These are phyloP conservation scores for Myiozetetes cayanensis DNA, from an alignment of 2,113 vertebrate species.

Conservation along the genomic window DNA sequence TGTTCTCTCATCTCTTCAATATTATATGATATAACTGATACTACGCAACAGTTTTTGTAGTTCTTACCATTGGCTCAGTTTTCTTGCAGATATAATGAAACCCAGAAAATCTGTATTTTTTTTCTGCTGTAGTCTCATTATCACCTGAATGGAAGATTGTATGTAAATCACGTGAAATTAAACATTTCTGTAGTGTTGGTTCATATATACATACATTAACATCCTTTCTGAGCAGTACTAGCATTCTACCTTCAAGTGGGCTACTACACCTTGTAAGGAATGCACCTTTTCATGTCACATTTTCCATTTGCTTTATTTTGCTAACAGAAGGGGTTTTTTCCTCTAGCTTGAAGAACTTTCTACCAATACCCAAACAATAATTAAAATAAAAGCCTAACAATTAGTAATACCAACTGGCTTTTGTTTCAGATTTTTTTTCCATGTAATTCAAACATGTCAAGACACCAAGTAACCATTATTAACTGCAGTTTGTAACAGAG, in stretches of 20 bases:
- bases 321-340: background rate
- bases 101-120: background rate
- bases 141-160: background rate
- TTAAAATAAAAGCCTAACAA: constrained; percentile 15
- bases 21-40: constrained; percentile 20
- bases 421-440: background rate
- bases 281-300: background rate
- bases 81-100: background rate
- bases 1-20: constrained; percentile 22
- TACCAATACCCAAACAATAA: constrained; percentile 10
- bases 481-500: background rate
- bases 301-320: background rate
- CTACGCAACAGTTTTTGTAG: background rate
- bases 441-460: background rate
- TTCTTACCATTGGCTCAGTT: background rate
- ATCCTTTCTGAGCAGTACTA: background rate
- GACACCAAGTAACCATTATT: background rate
- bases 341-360: background rate
- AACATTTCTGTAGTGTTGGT: background rate
- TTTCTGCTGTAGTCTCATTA: background rate
- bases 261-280: background rate
- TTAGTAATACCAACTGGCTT: background rate
- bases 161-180: background rate
- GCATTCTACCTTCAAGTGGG: background rate
- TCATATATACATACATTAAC: background rate